A percentile compares a stretch with the other conserved stretches of the same genome.
phyloP scores from a whole-genome alignment of 2,113 vertebrate genomes.

The Triplophysa rosa region DNA sequence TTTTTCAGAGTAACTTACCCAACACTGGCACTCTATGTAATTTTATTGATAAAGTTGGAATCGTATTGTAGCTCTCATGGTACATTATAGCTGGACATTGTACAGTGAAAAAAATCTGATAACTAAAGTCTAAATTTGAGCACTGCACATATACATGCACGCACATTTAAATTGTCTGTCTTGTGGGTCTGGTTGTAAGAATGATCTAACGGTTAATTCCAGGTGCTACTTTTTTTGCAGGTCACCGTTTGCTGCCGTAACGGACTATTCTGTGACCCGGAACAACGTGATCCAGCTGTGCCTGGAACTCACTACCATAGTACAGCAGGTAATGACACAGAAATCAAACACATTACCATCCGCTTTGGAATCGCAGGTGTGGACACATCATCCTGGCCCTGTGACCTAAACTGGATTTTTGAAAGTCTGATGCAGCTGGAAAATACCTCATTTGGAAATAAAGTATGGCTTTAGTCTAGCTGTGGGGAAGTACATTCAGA shows the following conservation, averaged over 20 bases:
- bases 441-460: neutral
- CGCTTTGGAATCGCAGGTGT: neutral
- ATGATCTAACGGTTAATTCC: constrained; percentile 58
- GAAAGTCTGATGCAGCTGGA: neutral
- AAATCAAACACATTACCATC: neutral
- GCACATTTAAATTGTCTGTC: constrained; percentile 8
- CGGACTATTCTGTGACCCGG: constrained; percentile 96
- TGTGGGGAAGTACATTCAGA: neutral
- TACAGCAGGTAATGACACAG: constrained; percentile 49
- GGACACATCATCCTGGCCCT: neutral
- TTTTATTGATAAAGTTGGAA: too few relatives aligned
- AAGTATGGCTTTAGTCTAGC: neutral
- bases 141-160: neutral
- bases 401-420: neutral
- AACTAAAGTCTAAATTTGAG: too few relatives aligned
- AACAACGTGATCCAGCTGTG: constrained; percentile 99
- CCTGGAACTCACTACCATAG: constrained; percentile 91
- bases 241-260: constrained; percentile 96
- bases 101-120: too few relatives aligned
- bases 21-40: too few relatives aligned
- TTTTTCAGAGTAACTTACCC: too few relatives aligned
- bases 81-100: too few relatives aligned
- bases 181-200: constrained; percentile 35
- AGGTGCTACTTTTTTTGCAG: constrained; percentile 73
- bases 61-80: too few relatives aligned